Evolutionary conservation across 2,888 invertebrate genomes (phyloP).

Genomic region (Agrotis segetum): DNA sequence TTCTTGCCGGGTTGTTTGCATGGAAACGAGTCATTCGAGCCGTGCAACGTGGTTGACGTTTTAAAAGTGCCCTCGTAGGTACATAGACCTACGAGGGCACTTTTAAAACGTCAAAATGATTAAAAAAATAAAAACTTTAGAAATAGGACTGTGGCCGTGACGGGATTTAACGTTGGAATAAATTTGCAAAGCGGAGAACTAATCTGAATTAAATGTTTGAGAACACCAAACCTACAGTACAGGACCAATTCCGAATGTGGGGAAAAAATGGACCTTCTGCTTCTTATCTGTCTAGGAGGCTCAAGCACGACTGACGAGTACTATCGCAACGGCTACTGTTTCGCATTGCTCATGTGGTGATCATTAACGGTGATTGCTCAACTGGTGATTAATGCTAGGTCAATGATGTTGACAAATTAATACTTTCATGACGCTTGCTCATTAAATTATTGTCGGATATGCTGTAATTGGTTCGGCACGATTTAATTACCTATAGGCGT

Average conservation of each 20-base stretch:
- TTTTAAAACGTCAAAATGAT: too few relatives aligned
- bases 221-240: too few relatives aligned
- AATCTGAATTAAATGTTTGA: too few relatives aligned
- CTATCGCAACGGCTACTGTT: constrained; percentile 57
- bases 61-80: too few relatives aligned
- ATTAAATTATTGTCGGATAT: constrained; percentile 30
- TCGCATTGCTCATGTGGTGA: constrained; percentile 35
- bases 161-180: not conserved
- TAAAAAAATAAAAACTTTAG: not conserved
- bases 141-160: not conserved
- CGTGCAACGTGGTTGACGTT: too few relatives aligned
- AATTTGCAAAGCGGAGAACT: not conserved
- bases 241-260: too few relatives aligned
- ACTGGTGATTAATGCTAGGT: constrained; percentile 40
- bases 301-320: constrained; percentile 18
- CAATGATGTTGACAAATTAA: constrained; percentile 60
- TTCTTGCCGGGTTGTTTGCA: too few relatives aligned
- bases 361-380: constrained; percentile 56
- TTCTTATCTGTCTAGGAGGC: not conserved
- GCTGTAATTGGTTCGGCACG: constrained; percentile 54
- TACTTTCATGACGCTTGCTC: constrained; percentile 32
- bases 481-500: constrained; percentile 32
- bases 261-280: constrained; percentile 33
- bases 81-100: too few relatives aligned
- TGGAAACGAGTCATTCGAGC: too few relatives aligned